Base-by-base conservation (phyloP, 1,140 invertebrate species). In the Pseudomyrmex pallidus region DNA sequence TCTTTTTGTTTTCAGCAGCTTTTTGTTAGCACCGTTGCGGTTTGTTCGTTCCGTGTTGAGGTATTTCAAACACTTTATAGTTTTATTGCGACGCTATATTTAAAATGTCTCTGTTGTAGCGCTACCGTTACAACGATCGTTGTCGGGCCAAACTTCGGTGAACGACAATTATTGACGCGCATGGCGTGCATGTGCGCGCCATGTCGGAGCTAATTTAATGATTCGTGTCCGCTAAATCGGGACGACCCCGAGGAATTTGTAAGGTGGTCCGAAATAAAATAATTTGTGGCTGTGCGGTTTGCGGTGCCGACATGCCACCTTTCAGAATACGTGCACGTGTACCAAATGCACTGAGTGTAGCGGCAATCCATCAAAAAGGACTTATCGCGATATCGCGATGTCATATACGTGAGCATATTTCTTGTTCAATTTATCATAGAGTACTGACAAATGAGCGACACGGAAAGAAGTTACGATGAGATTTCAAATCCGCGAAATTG, bases 291-390 rank as follows among this genome's bases (percentile, higher is more conserved):
- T 70, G 64, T 66, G 54, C 22, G 76, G 52, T 54, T 17, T 70
- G 76, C 76, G 35, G 35, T 15, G 62, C 17, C 35, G 52, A 48
- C 61, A 70, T 44, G 22, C 17, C 35, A 48, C 52, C 44, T 70
- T 59, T 3, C 54, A 35, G 35, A 44, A 78, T 48, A 17, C 83
- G 9, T 72, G 84, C 83, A 85, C 84, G 84, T 85, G 66, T 68
- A 68, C 70, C 66, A 66, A 76, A 85, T 85, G 73, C 84, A 68
- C 63, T 59, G 62, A 66, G 82, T 25, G 67, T 44, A 46, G 22
- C 22, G 22, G 74, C 46, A 72, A 85, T 85, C 84, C 73, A 78
- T 85, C 84, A 85, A 85, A 78, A 61, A 35, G 22, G 82, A 72
- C 66, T 80, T 80, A 80, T 84, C 72, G 72, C 46, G 44, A 62